These are phyloP conservation scores for Gallinago undulata DNA, from an alignment of 2,113 vertebrate genomes.

Conservation along the genomic window DNA sequence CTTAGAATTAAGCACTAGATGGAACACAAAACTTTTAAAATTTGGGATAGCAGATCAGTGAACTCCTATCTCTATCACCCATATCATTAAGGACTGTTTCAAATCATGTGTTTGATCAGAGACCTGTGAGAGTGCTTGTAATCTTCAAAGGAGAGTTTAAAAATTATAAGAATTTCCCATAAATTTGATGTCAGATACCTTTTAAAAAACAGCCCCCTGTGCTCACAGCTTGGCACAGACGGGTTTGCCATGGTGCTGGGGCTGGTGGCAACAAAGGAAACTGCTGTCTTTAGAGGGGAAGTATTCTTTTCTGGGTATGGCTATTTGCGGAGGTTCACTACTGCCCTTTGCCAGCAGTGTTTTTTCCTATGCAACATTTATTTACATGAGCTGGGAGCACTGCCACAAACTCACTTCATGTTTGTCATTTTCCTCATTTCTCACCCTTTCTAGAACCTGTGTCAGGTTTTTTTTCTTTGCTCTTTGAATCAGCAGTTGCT, in stretches of 20 bases:
- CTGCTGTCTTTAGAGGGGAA: background rate
- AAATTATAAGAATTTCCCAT: background rate
- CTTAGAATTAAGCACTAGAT: background rate
- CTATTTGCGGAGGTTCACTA: background rate
- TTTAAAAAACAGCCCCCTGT: background rate
- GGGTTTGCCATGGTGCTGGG: background rate
- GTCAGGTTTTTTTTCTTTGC: accelerated
- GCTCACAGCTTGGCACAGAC: background rate
- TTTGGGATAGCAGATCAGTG: background rate
- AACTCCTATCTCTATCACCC: background rate
- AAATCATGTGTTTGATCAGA: background rate
- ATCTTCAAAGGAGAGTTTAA: background rate
- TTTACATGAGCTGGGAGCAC: background rate
- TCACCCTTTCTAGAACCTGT: background rate
- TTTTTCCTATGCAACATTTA: background rate
- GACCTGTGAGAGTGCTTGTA: background rate
- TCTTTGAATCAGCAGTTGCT: background rate
- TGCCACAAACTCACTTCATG: background rate
- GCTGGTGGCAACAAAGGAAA: background rate
- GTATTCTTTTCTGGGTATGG: background rate
- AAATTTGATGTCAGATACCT: background rate
- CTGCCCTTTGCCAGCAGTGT: background rate
- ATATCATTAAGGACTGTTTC: background rate
- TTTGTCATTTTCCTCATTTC: background rate
- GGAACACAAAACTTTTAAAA: background rate